Conservation (phyloP, 53 echinoderm and acorn worm genomes). For the Antedon mediterranea region DNA sequence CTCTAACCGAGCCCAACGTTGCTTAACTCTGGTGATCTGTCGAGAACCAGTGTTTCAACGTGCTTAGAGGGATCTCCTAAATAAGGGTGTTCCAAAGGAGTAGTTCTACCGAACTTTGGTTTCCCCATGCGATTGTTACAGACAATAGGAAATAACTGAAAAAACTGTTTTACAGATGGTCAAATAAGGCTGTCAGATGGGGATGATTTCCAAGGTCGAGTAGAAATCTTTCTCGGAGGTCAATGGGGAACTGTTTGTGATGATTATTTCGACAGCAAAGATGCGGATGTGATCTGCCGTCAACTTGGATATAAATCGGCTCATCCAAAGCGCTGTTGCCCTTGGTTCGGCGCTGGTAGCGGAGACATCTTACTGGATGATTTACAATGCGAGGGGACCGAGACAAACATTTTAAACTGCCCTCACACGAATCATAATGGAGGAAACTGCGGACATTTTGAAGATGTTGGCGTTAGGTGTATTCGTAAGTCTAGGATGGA, state of each 20-base stretch:
- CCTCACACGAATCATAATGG: background rate
- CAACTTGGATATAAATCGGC: background rate
- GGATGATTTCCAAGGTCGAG: background rate
- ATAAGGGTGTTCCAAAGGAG: no score
- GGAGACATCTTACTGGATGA: background rate
- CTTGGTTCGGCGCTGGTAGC: background rate
- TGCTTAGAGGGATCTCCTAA: no score
- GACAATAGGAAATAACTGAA: no score
- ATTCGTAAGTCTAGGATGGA: background rate
- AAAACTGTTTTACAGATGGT: background rate
- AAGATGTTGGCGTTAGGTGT: background rate
- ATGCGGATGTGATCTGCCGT: background rate
- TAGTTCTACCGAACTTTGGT: no score
- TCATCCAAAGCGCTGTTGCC: background rate
- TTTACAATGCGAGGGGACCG: background rate
- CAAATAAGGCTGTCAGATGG: background rate
- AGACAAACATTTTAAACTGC: background rate
- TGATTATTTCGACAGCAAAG: background rate
- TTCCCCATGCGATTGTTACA: no score
- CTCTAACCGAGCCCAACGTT: no score
- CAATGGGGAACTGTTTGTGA: background rate
- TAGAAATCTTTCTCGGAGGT: background rate
- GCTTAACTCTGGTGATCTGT: no score
- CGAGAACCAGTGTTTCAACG: no score
- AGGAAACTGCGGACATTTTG: background rate